Evolutionary conservation across 2,113 vertebrate species (phyloP).

Genomic region (Petroica traversi): DNA sequence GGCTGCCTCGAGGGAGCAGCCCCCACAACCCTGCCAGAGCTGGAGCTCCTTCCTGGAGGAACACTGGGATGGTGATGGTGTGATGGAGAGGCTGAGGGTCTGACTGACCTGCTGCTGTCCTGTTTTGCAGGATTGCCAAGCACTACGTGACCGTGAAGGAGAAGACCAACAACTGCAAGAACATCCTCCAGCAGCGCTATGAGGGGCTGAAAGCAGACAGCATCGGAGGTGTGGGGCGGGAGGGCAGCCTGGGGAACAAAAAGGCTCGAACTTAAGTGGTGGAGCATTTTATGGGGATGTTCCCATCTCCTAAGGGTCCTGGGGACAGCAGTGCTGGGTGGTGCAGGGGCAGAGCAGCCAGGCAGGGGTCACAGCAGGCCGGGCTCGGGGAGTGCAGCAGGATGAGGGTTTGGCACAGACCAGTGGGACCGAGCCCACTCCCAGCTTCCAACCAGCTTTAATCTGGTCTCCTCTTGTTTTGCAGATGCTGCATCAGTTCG

Average conservation of each 20-base stretch:
- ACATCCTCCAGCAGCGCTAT: constrained; percentile 74
- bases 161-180: constrained; percentile 79
- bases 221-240: constrained; percentile 50
- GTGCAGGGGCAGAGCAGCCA: background rate
- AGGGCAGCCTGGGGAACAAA: background rate
- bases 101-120: background rate
- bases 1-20: background rate
- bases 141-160: constrained; percentile 81
- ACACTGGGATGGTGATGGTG: accelerated
- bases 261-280: background rate
- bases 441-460: background rate
- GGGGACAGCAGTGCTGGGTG: accelerated
- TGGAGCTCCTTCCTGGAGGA: background rate
- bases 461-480: background rate
- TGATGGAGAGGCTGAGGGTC: background rate
- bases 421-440: background rate
- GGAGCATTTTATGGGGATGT: background rate
- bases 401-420: background rate
- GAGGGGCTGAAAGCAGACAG: constrained; percentile 81
- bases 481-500: constrained; percentile 83
- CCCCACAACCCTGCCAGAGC: background rate
- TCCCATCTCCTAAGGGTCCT: background rate
- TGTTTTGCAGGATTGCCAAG: constrained; percentile 73
- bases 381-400: accelerated
- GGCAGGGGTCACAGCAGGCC: background rate